These are phyloP conservation scores for Atrina japonica DNA, from an alignment of 2,888 invertebrate genomes.

Conservation along the genomic window DNA sequence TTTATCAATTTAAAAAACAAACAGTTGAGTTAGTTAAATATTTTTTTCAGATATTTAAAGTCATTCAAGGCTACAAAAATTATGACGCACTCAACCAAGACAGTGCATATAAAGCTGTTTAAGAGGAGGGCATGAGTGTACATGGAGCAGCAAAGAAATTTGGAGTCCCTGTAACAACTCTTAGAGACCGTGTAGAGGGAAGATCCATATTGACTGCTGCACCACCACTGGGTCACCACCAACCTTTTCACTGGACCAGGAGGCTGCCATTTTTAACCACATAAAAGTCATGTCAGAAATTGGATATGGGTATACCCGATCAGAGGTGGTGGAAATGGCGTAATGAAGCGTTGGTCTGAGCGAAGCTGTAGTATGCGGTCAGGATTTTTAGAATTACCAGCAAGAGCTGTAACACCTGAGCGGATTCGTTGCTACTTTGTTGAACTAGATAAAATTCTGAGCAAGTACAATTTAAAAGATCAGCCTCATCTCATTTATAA, in stretches of 20 bases:
- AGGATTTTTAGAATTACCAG: too few species aligned
- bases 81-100: not conserved
- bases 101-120: conserved; percentile 13
- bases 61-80: not conserved
- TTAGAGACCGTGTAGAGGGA: conserved; percentile 14
- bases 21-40: too few species aligned
- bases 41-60: not conserved
- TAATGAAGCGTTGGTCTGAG: conserved; percentile 47
- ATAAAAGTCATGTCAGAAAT: conserved; percentile 21
- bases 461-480: conserved; percentile 39
- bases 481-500: conserved; percentile 48
- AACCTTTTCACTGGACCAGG: conserved; percentile 22
- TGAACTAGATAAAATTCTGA: conserved; percentile 41
- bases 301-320: conserved; percentile 38
- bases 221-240: conserved; percentile 16
- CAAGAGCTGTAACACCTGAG: conserved; percentile 29
- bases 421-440: conserved; percentile 35
- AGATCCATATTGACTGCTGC: not conserved
- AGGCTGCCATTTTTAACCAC: conserved; percentile 25
- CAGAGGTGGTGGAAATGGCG: conserved; percentile 46
- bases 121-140: conserved; percentile 12
- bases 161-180: conserved; percentile 10
- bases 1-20: too few species aligned
- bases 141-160: conserved; percentile 8
- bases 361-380: not conserved